Percentiles rank a stretch among this genome's conserved stretches.
These are phyloP conservation scores for Nilaparvata lugens DNA, from an alignment of 1,140 invertebrate genomes.

Conservation along the genomic window DNA sequence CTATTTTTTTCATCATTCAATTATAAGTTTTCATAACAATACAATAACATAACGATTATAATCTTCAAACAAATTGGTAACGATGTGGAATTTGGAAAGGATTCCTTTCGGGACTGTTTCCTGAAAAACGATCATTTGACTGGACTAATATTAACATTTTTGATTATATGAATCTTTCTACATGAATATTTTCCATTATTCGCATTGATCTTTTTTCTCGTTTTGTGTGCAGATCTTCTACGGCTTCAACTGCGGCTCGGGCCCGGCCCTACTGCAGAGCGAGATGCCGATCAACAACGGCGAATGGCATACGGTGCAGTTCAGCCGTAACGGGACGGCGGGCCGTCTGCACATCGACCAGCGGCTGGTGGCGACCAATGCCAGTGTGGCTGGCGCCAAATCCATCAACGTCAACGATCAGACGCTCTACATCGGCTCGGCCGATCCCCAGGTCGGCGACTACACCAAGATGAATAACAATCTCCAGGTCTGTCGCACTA, in stretches of 20 bases:
- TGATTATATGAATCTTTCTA: no score
- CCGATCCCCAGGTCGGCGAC: constrained; percentile 14
- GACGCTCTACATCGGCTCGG: constrained; percentile 77
- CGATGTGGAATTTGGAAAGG: no score
- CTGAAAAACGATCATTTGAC: no score
- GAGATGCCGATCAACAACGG: constrained; percentile 63
- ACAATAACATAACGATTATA: no score
- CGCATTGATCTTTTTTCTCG: no score
- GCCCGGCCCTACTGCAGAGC: constrained; percentile 46
- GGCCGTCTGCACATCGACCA: constrained; percentile 62
- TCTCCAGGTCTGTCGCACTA: no score
- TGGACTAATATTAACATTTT: no score
- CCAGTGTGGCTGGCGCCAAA: constrained; percentile 42
- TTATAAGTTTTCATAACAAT: no score
- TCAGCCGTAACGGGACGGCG: constrained; percentile 44
- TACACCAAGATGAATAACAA: constrained; percentile 5
- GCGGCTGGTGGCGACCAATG: constrained; percentile 42
- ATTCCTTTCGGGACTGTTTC: no score
- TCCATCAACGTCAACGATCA: constrained; percentile 49
- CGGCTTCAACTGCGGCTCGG: constrained; percentile 62
- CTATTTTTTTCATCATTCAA: no score
- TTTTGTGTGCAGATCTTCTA: constrained; percentile 46
- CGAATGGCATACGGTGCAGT: constrained; percentile 71
- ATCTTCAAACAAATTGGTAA: no score
- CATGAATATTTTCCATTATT: no score